phyloP scores from a whole-genome alignment of 2,797 vertebrate genomes.

The Poeciliopsis paucimaculata region DNA sequence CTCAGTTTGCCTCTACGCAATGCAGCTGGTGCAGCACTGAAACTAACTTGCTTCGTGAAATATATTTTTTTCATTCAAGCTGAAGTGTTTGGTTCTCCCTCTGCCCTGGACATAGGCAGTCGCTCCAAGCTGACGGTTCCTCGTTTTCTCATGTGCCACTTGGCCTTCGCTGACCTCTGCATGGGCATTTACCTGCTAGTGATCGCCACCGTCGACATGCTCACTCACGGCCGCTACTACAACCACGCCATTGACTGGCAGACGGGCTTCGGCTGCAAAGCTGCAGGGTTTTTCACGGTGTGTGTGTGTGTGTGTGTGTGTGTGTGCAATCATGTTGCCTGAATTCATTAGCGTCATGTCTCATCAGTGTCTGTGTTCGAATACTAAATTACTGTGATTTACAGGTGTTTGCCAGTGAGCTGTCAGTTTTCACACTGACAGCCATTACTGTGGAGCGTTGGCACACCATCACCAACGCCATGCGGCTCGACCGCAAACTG shows the following conservation, averaged over 20 bases:
- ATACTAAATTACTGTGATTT: not conserved
- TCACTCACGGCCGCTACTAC: slow-evolving; percentile 90
- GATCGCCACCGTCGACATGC: slow-evolving; percentile 89
- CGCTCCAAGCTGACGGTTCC: slow-evolving; percentile 92
- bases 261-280: slow-evolving; percentile 87
- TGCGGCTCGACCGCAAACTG: slow-evolving; percentile 89
- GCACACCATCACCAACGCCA: slow-evolving; percentile 96
- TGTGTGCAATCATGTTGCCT: not conserved
- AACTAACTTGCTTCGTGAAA: not conserved
- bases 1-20: not conserved
- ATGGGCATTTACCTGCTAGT: slow-evolving; percentile 93
- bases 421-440: slow-evolving; percentile 93
- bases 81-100: slow-evolving; percentile 1
- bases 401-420: slow-evolving; percentile 93
- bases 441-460: slow-evolving; percentile 95
- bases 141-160: slow-evolving; percentile 96
- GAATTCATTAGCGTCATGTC: not conserved
- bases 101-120: slow-evolving; percentile 71
- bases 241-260: slow-evolving; percentile 97
- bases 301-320: slow-evolving; percentile 28
- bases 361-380: not conserved
- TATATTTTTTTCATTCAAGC: not conserved
- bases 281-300: slow-evolving; percentile 92
- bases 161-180: slow-evolving; percentile 96
- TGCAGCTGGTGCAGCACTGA: not conserved